These are phyloP conservation scores for Mohoua ochrocephala DNA, from an alignment of 2,113 vertebrate species.

Conservation along the genomic window DNA sequence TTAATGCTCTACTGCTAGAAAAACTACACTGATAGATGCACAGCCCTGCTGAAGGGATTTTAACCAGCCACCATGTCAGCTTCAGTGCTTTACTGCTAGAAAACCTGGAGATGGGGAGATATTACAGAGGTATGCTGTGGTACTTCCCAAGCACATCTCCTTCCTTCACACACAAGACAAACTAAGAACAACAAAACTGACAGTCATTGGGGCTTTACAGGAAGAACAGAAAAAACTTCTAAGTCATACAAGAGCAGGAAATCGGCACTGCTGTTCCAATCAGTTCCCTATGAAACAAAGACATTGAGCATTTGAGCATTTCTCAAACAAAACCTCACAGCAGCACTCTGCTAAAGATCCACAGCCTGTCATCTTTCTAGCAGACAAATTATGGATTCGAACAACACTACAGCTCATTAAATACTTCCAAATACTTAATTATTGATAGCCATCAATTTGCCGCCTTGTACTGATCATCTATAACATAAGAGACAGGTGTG, in stretches of 20 bases:
- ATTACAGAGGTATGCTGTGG: fast-evolving
- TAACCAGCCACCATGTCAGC: not conserved
- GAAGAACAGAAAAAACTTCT: not conserved
- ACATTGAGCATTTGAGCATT: not conserved
- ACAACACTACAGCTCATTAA: not conserved
- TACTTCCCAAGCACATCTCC: not conserved
- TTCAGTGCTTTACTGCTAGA: not conserved
- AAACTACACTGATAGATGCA: not conserved
- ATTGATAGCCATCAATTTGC: not conserved
- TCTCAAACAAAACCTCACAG: not conserved
- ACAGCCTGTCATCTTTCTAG: not conserved
- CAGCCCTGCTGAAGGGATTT: not conserved
- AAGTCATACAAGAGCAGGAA: not conserved
- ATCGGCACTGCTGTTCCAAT: not conserved
- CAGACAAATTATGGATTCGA: not conserved
- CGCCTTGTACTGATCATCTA: not conserved
- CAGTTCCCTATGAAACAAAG: not conserved
- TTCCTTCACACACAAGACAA: not conserved
- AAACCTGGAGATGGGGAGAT: not conserved
- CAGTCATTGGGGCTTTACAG: not conserved
- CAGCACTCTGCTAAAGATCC: not conserved
- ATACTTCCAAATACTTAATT: not conserved
- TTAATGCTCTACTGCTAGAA: too few relatives aligned
- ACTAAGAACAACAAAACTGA: not conserved
- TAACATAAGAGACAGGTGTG: not conserved